Evolutionary conservation across 2,797 vertebrate genomes (phyloP).

Genomic region (Yasuhikotakia modesta): DNA sequence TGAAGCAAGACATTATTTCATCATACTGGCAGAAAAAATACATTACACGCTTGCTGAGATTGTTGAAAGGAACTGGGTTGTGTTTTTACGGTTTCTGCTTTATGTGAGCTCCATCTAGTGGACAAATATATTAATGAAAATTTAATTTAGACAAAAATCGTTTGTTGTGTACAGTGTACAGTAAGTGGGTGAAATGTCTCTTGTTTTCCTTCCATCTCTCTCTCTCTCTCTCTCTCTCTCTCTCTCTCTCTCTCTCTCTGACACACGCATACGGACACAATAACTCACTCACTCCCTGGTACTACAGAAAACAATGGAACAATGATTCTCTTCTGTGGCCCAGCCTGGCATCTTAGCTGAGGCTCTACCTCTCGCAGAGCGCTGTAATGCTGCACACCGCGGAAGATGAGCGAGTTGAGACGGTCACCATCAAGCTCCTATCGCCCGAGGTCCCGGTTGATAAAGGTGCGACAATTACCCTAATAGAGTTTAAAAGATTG

Average conservation of each 20-base stretch:
- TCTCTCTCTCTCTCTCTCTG: constrained; percentile 17
- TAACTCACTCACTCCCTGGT: constrained; percentile 72
- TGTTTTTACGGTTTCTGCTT: too few relatives aligned
- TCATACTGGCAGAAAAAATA: too few relatives aligned
- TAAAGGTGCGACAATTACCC: constrained; percentile 65
- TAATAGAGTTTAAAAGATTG: constrained; percentile 7
- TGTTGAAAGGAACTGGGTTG: too few relatives aligned
- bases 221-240: not conserved
- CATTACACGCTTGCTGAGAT: too few relatives aligned
- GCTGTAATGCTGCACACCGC: constrained; percentile 60
- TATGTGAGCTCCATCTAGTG: constrained; percentile 52
- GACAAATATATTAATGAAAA: not conserved
- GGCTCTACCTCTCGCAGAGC: constrained; percentile 53
- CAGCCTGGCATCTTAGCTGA: constrained; percentile 59
- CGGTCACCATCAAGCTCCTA: constrained; percentile 62
- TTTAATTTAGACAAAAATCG: not conserved
- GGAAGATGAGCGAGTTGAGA: constrained; percentile 69
- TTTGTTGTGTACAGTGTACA: constrained; percentile 54
- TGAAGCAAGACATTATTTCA: too few relatives aligned
- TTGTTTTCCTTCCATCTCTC: too few relatives aligned
- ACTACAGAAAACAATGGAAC: constrained; percentile 78
- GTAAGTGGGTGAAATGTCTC: constrained; percentile 40
- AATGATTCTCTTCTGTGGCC: constrained; percentile 68
- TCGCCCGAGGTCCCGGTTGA: constrained; percentile 61
- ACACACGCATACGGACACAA: constrained; percentile 46